Evolutionary conservation across 1,140 invertebrate genomes (phyloP).

Genomic region (Eurosta solidaginis): DNA sequence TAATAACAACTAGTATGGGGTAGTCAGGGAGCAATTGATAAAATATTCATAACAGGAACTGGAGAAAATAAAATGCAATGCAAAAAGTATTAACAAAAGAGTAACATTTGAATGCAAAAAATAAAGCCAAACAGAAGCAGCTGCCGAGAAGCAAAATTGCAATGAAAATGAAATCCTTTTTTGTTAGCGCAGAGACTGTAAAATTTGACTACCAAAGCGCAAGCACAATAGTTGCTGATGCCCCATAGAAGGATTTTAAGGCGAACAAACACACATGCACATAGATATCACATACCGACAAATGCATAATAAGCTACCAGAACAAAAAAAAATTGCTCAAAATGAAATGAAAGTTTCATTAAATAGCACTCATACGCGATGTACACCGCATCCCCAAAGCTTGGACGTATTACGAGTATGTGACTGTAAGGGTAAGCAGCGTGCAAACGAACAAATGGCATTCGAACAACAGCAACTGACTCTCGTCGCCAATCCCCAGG

Average conservation of each 20-base stretch:
- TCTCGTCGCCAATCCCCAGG: neutral
- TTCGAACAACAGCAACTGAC: no score
- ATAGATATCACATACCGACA: no score
- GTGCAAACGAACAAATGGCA: no score
- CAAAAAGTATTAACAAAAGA: neutral
- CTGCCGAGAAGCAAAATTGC: neutral
- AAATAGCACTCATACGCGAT: constrained; percentile 10
- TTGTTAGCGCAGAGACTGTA: neutral
- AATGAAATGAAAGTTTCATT: constrained; percentile 22
- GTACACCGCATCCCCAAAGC: neutral
- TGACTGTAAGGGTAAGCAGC: neutral
- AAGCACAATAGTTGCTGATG: neutral
- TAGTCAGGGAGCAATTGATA: neutral
- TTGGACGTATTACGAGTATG: neutral
- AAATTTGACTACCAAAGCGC: neutral
- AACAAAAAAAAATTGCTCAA: neutral
- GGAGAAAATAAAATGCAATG: constrained; percentile 6
- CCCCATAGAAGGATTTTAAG: neutral
- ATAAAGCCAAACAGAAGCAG: no score
- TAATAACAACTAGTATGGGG: neutral
- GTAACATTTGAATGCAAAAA: neutral
- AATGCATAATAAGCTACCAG: neutral
- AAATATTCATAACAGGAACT: neutral
- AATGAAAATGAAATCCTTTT: neutral
- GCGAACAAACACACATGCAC: neutral